phyloP scores from a whole-genome alignment of 1,140 invertebrate genomes.

The Tetramorium alpestre region DNA sequence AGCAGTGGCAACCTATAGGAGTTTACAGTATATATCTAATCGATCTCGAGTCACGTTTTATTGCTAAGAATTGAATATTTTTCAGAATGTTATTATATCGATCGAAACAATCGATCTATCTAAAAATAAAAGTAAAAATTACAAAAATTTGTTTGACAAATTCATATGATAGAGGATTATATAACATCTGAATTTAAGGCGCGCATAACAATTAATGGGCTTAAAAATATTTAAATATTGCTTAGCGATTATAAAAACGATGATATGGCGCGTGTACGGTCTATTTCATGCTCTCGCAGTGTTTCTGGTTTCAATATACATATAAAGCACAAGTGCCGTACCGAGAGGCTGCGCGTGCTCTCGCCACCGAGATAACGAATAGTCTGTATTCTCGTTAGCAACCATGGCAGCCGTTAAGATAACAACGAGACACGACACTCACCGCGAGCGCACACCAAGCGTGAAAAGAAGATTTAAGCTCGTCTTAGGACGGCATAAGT shows the following conservation, averaged over 20 bases:
- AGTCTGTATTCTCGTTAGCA: slow-evolving; percentile 78
- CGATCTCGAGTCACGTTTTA: background rate
- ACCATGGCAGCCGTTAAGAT: slow-evolving; percentile 77
- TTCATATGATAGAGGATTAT: background rate
- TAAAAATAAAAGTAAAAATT: background rate
- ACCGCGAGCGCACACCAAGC: slow-evolving; percentile 32
- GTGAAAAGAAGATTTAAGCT: slow-evolving; percentile 71
- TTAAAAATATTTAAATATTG: slow-evolving; percentile 20
- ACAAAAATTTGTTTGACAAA: background rate
- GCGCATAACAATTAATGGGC: background rate
- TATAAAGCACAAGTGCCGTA: slow-evolving; percentile 76
- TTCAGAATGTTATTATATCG: background rate
- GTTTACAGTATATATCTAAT: background rate
- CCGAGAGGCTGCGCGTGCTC: slow-evolving; percentile 77
- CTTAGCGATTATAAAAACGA: slow-evolving; percentile 27
- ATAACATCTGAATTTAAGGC: background rate
- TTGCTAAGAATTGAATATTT: background rate
- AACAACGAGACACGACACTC: slow-evolving; percentile 73
- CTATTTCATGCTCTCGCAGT: slow-evolving; percentile 28
- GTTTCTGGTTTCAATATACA: slow-evolving; percentile 55
- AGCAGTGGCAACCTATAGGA: too few relatives aligned
- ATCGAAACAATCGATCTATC: background rate
- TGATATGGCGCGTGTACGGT: slow-evolving; percentile 34
- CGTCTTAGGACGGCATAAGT: slow-evolving; percentile 65
- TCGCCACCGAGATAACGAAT: slow-evolving; percentile 78